Percentiles rank a stretch among this genome's conserved stretches.
phyloP scores from a whole-genome alignment of 2,888 invertebrate genomes.

The Balanococcus diminutus region DNA sequence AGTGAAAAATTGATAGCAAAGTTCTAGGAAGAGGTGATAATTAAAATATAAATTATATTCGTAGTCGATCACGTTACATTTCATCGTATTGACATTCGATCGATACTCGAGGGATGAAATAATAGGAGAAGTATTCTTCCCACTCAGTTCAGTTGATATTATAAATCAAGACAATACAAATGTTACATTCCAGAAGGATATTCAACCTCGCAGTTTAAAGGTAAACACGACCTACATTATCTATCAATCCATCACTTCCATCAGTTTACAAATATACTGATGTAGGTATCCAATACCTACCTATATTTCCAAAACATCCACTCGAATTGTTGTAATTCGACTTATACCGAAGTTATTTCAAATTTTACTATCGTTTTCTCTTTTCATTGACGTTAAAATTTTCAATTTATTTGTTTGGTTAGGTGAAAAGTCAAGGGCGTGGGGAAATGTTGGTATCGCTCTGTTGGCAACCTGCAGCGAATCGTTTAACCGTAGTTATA shows the following conservation, averaged over 20 bases:
- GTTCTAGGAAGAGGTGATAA: not conserved
- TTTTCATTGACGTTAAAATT: not conserved
- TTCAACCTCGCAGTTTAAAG: slow-evolving; percentile 90
- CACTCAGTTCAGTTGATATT: slow-evolving; percentile 72
- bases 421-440: slow-evolving; percentile 62
- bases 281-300: not conserved
- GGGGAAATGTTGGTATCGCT: slow-evolving; percentile 94
- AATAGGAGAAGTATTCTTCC: slow-evolving; percentile 94
- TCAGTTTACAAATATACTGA: not conserved
- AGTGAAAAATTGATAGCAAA: not conserved
- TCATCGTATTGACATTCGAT: slow-evolving; percentile 92
- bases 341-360: not conserved
- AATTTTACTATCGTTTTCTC: not conserved
- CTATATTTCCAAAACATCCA: not conserved
- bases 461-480: slow-evolving; percentile 97
- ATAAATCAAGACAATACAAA: slow-evolving; percentile 79
- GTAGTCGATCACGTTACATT: slow-evolving; percentile 86
- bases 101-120: slow-evolving; percentile 98
- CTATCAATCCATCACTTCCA: not conserved
- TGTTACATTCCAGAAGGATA: slow-evolving; percentile 83
- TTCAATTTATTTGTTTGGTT: slow-evolving; percentile 30
- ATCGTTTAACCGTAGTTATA: slow-evolving; percentile 92
- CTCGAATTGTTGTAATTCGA: not conserved
- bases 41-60: slow-evolving; percentile 56
- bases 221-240: slow-evolving; percentile 32